A percentile compares a stretch with the other conserved stretches of the same genome.
Evolutionary conservation across 2,888 invertebrate genomes (phyloP).

Genomic region (Calliphora vomitoria): DNA sequence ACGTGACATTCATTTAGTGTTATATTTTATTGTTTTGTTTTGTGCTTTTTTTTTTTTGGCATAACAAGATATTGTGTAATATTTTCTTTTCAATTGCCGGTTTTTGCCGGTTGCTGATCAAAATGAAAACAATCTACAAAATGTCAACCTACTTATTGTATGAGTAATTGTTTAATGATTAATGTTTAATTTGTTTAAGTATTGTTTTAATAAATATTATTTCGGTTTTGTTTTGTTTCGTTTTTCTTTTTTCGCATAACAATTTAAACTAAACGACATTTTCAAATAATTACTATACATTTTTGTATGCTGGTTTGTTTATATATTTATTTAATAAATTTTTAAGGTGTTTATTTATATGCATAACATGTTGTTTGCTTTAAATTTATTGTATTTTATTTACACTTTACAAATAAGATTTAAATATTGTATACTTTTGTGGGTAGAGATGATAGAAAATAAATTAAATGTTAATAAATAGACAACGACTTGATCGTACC

Average conservation of each 20-base stretch:
- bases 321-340: not conserved
- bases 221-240: not conserved
- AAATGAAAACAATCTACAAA: not conserved
- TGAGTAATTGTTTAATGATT: not conserved
- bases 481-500: not conserved
- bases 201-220: not conserved
- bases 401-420: constrained; percentile 42
- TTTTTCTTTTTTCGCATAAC: constrained; percentile 8
- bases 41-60: constrained; percentile 6
- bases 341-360: constrained; percentile 55
- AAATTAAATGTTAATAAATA: not conserved
- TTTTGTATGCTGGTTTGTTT: not conserved
- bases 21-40: constrained; percentile 2
- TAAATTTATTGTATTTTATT: constrained; percentile 44
- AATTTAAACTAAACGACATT: constrained; percentile 44
- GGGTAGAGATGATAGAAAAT: not conserved
- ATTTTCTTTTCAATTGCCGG: constrained; percentile 26
- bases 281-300: constrained; percentile 16
- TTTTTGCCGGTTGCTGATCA: constrained; percentile 6
- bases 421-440: constrained; percentile 8
- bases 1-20: constrained; percentile 47
- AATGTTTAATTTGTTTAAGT: not conserved
- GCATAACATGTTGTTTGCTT: constrained; percentile 44
- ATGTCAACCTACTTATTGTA: constrained; percentile 11
- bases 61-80: constrained; percentile 33